A percentile compares a stretch with the other conserved stretches of the same genome.
These are phyloP conservation scores for Cheilosia vulpina DNA, from an alignment of 2,888 invertebrate species.

Conservation along the genomic window DNA sequence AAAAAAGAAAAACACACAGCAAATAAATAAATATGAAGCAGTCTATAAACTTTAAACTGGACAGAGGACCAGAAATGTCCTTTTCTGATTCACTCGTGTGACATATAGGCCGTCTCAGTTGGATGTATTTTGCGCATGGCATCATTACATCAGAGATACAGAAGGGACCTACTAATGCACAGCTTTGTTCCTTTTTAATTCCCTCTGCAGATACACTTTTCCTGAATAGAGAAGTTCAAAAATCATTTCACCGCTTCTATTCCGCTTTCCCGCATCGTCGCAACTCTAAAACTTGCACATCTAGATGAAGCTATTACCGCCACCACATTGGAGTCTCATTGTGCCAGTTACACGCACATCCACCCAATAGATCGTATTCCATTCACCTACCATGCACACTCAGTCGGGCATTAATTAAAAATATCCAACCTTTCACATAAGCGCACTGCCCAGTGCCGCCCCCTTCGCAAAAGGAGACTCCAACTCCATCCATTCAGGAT, in stretches of 20 bases:
- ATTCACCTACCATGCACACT: conserved; percentile 11
- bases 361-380: not conserved
- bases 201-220: no score
- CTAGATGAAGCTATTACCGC: conserved; percentile 3
- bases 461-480: conserved; percentile 39
- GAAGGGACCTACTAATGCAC: no score
- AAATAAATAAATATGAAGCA: no score
- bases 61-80: no score
- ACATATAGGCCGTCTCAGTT: no score
- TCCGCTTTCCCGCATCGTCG: not conserved
- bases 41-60: no score
- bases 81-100: no score
- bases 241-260: not conserved
- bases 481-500: conserved; percentile 54
- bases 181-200: no score
- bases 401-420: conserved; percentile 66
- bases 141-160: no score
- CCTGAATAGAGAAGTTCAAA: no score
- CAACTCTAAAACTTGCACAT: not conserved
- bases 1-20: no score
- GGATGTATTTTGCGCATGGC: no score
- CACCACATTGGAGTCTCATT: not conserved
- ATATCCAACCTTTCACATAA: conserved; percentile 43
- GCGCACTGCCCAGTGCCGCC: conserved; percentile 30
- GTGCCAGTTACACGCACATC: not conserved